phyloP scores from a whole-genome alignment of 1,140 invertebrate genomes.

The Gryllus bimaculatus region DNA sequence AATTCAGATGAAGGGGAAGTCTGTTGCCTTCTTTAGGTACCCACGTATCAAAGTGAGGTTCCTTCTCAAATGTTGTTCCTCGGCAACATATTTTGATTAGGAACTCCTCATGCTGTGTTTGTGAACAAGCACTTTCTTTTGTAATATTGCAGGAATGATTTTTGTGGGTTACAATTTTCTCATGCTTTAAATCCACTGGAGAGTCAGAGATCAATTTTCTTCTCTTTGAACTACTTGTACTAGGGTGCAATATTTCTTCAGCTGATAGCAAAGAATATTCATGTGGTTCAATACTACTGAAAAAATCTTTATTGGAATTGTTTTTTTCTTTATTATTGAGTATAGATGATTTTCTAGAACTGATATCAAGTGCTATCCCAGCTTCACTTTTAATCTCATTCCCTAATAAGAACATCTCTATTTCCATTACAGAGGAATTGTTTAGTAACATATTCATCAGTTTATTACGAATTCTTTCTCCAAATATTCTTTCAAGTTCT shows the following conservation, averaged over 20 bases:
- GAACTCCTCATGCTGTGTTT: not conserved
- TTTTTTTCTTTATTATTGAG: too few species aligned
- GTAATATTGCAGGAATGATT: not conserved
- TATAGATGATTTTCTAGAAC: too few species aligned
- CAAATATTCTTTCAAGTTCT: constrained; percentile 12
- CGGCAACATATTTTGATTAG: not conserved
- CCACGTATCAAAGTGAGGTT: not conserved
- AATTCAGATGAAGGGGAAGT: constrained; percentile 29
- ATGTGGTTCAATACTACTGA: too few species aligned
- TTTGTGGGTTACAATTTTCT: not conserved
- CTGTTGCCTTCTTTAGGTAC: not conserved
- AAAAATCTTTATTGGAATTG: too few species aligned
- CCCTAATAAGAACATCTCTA: not conserved
- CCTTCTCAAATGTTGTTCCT: constrained; percentile 8
- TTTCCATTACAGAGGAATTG: not conserved
- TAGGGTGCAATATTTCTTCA: too few species aligned
- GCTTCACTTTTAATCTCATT: not conserved
- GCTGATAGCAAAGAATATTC: too few species aligned
- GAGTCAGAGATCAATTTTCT: not conserved
- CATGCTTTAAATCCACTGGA: not conserved
- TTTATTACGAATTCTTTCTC: not conserved
- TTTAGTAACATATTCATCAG: not conserved
- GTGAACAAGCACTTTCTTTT: not conserved
- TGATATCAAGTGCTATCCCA: not conserved
- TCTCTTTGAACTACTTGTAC: too few species aligned